phyloP scores from a whole-genome alignment of 1,140 invertebrate genomes.

The Pygmarrhopalites habei region DNA sequence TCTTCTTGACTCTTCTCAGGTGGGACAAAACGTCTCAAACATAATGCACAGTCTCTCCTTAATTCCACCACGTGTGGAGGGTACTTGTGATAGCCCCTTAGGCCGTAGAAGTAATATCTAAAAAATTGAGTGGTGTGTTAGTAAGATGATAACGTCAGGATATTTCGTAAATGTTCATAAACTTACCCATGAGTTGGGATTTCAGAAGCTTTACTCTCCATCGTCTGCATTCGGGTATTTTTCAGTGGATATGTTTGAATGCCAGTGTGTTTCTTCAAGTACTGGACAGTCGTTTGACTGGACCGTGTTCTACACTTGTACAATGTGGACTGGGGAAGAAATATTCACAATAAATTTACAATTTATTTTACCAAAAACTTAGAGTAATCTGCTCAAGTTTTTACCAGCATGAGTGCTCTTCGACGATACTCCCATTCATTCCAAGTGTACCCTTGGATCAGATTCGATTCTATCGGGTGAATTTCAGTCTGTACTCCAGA shows the following conservation, averaged over 20 bases:
- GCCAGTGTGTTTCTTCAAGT: conserved; percentile 14
- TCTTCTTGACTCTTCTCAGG: no score
- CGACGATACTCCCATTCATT: conserved; percentile 68
- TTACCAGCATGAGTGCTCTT: conserved; percentile 61
- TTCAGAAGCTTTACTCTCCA: conserved; percentile 4
- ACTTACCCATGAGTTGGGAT: conserved; percentile 22
- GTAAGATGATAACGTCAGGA: no score
- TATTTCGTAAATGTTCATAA: no score
- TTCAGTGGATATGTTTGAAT: conserved; percentile 22
- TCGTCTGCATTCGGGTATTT: conserved; percentile 20
- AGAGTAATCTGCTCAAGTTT: conserved; percentile 8
- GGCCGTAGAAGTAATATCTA: conserved; percentile 36
- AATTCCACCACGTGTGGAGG: conserved; percentile 35
- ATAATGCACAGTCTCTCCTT: conserved; percentile 11
- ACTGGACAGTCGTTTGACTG: conserved; percentile 50
- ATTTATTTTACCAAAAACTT: conserved; percentile 43
- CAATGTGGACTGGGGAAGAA: conserved; percentile 44
- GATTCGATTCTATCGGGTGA: conserved; percentile 25
- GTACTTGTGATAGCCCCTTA: conserved; percentile 26
- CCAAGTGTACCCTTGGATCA: conserved; percentile 53
- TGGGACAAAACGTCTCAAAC: conserved; percentile 10
- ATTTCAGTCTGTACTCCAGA: conserved; percentile 22
- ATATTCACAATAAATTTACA: background rate
- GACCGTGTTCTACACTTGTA: conserved; percentile 52
- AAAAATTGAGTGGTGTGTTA: no score